A percentile compares a stretch with the other conserved stretches of the same genome.
Conservation (phyloP, 1,140 invertebrate genomes). For the Rhopalosiphum maidis region DNA sequence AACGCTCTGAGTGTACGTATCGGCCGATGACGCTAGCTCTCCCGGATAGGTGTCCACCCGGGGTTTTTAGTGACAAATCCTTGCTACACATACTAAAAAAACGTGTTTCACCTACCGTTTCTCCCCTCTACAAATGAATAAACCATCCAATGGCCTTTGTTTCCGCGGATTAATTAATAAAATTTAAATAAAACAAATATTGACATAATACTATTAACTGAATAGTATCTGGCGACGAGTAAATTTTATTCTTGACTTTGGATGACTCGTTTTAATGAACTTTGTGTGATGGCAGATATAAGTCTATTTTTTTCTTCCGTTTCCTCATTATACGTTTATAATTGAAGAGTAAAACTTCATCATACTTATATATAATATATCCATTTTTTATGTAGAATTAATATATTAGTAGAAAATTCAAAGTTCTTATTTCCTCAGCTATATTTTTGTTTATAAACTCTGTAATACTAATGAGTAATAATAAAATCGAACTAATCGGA, state of each 20-base stretch:
- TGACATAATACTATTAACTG: not conserved
- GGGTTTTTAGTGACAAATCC: too few relatives aligned
- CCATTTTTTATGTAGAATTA: not conserved
- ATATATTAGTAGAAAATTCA: not conserved
- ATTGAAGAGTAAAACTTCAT: not conserved
- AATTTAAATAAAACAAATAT: not conserved
- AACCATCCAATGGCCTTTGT: too few relatives aligned
- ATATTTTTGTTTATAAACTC: not conserved
- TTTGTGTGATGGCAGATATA: not conserved
- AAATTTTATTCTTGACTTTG: not conserved
- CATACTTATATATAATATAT: not conserved
- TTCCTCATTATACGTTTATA: not conserved
- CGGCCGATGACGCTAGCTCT: too few relatives aligned
- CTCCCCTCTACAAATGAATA: too few relatives aligned
- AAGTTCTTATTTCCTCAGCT: not conserved
- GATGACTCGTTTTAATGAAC: not conserved
- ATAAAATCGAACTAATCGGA: too few relatives aligned
- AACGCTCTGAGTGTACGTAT: too few relatives aligned
- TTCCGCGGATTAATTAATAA: too few relatives aligned
- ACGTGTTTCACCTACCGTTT: too few relatives aligned
- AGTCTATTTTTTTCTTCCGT: not conserved
- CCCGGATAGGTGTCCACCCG: too few relatives aligned
- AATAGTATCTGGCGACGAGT: not conserved
- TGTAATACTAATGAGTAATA: too few relatives aligned
- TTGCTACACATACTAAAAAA: too few relatives aligned